Percentiles rank a stretch among this genome's conserved stretches.
Conservation (phyloP, 2,113 vertebrate genomes). For the Gymnobelideus leadbeateri region DNA sequence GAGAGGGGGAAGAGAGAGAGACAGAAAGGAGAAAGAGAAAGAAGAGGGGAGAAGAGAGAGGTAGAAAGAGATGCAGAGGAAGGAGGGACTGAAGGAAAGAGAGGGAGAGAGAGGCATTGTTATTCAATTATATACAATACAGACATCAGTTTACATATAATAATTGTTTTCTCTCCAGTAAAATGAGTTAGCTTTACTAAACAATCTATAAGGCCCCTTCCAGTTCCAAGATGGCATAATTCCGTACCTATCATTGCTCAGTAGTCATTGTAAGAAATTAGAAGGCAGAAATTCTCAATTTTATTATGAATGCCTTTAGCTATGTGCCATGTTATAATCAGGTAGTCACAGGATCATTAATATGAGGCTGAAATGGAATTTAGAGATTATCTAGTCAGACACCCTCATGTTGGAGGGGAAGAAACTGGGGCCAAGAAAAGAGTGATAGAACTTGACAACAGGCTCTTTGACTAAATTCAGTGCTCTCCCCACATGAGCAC, state of each 20-base stretch:
- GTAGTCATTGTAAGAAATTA: slow-evolving; percentile 36
- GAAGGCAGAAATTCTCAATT: slow-evolving; percentile 3
- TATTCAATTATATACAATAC: not conserved
- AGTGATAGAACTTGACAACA: not conserved
- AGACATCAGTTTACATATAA: not conserved
- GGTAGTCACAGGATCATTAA: not conserved
- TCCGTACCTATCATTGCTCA: not conserved
- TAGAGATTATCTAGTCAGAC: not conserved
- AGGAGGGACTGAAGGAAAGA: not conserved
- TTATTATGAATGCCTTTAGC: not conserved
- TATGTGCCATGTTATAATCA: not conserved
- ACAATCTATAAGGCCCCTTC: slow-evolving; percentile 13
- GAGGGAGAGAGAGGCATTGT: not conserved
- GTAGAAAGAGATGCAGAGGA: too few species aligned
- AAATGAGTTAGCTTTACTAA: slow-evolving; percentile 44
- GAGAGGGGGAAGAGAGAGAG: too few species aligned
- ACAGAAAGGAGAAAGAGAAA: too few species aligned
- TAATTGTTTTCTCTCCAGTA: slow-evolving; percentile 34
- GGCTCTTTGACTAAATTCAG: not conserved
- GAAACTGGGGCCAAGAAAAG: not conserved
- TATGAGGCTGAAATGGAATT: not conserved
- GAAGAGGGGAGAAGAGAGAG: too few species aligned
- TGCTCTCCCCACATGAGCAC: not conserved
- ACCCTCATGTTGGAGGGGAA: not conserved
- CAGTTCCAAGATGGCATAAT: not conserved